Base-by-base conservation (phyloP, 2,797 vertebrate genomes). In the Meriones psammophilus region DNA sequence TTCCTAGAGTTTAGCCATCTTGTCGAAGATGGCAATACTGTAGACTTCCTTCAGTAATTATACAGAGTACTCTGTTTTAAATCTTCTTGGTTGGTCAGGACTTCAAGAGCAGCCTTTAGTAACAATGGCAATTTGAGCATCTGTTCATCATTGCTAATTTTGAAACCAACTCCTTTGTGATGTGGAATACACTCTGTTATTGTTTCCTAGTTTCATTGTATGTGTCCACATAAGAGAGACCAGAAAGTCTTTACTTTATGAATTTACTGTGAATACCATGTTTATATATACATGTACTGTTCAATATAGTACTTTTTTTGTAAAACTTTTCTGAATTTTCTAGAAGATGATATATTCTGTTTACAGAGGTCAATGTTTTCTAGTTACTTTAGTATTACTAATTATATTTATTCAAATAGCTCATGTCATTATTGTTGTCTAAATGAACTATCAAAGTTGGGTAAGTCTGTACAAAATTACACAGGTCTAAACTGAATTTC, bases 361-460 rank as follows among this genome's bases (percentile, higher is more conserved):
- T 89, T 92, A 14, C 18, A 78, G 42, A 89, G 8, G 33, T n/a
- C 81, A 96, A 30, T 5, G 4, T 81, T 94, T 1, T 81, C 13
- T 93, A 83, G 14, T 28, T 64, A 15, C 3, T 56, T 95, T 85
- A 88, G 42, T 78, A 56, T 95, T 92, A 85, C 73, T 95, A 86
- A 71, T 92, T 93, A 54, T 60, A 89, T 30, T 88, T 94, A 68
- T 86, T 78, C 64, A 88, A 86, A 88, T 71, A 85, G 17, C 58
- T 46, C 24, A 62, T 73, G 24, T 77, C 22, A 78, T 83, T 92
- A 92, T 92, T 71, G 3, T 88, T 89, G 22, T 71, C 64, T 95
- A 89, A 78, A 24, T 92, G 54, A 93, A 88, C 42, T 93, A 88
- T 69, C 60, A 88, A 79, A 91, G 77, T 46, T 90, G 17, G 22